Evolutionary conservation across 2,888 invertebrate genomes (phyloP), one percentile per base, ranked within the genome.

Genomic region (Drosophila limbata): DNA sequence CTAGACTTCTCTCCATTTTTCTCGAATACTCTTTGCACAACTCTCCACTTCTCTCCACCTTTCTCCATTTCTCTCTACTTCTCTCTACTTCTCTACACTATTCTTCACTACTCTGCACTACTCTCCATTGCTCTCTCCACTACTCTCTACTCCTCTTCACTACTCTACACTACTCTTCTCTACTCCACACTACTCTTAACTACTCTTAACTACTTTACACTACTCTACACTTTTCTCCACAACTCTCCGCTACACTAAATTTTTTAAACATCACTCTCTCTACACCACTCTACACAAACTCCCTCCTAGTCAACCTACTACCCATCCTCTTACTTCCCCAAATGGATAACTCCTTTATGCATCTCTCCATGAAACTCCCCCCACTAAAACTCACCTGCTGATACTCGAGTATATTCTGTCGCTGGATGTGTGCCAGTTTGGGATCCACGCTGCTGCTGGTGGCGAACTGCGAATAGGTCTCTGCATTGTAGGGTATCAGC

Each of bases 401-500:
- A 84, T 93, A 93, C 79, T 93, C 93, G 48, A 93, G 84, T 66
- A 93, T 92, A 62, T 93, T 92, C 72, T 92, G 92, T 1, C 92
- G 91, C 73, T 92, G 91, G 65, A 92, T 90, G 42, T 92, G 92
- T 3, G 91, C 91, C 53, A 91, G 77, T 68, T 91, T 91, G 3
- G 91, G 91, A 73, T 92, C 92, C 19, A 91, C 90, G 59, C 89
- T 91, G 74, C 89, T 91, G 69, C 91, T 89, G 47, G 91, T 84
- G 42, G 92, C 90, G 59, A 92, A 92, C 67, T 92, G 92, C n/a
- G 92, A 91, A 73, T 92, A 92, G 37, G 92, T 90, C 71, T 92
- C 92, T 31, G 93, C 91, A 86, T 94, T 95, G 88, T 95, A 95
- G 0, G 95, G 95, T 81, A 96, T 95, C 73, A 95, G 94, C 45